phyloP scores from a whole-genome alignment of 2,797 vertebrate genomes.

The Leucoraja ocellata region DNA sequence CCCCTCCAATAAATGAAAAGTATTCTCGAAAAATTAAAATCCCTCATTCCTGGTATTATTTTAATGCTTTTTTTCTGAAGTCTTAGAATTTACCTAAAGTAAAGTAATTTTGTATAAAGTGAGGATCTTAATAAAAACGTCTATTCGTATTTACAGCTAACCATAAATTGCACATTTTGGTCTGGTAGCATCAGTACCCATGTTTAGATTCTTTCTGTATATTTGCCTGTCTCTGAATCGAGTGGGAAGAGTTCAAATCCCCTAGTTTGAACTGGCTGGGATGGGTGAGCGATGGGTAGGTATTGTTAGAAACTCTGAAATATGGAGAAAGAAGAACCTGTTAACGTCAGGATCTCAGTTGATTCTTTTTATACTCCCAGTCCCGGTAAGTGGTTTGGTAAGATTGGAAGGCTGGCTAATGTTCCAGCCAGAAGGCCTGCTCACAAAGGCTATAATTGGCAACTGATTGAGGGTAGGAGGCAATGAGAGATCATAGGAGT shows the following conservation, averaged over 20 bases:
- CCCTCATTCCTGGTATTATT: background rate
- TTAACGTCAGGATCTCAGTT: background rate
- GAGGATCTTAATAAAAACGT: background rate
- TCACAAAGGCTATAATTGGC: no score
- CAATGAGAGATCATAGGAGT: no score
- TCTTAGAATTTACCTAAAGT: background rate
- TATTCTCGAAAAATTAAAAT: background rate
- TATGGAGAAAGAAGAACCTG: background rate
- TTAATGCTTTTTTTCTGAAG: background rate
- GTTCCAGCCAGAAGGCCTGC: no score
- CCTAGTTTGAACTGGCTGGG: background rate
- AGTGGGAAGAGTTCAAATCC: no score
- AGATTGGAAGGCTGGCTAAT: no score
- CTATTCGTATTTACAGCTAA: background rate
- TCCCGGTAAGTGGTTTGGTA: background rate
- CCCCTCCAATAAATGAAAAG: background rate
- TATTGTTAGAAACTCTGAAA: background rate
- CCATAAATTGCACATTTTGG: background rate
- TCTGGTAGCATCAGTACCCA: no score
- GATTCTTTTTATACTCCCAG: background rate
- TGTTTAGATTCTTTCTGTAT: background rate
- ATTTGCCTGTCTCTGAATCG: background rate
- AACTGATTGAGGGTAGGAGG: no score
- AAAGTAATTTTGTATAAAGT: no score
- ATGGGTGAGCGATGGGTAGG: no score